Evolutionary conservation across 2,888 invertebrate genomes (phyloP).

Genomic region (Entomobrya multifasciata): DNA sequence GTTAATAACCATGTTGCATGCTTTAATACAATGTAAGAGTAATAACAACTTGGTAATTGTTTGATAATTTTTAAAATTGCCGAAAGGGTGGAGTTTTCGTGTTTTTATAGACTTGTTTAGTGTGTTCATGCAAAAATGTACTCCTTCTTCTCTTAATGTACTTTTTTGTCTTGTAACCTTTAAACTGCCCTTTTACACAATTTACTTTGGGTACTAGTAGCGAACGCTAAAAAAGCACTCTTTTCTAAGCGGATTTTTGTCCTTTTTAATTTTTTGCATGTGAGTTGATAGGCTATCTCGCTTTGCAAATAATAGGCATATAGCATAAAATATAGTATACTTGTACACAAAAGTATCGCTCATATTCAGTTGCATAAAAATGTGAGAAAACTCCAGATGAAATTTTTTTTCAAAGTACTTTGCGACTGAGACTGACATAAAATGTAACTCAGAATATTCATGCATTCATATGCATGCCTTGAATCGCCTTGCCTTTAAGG

Average conservation of each 20-base stretch:
- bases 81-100: constrained; percentile 37
- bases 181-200: not conserved
- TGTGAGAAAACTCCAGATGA: constrained; percentile 55
- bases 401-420: not conserved
- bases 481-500: not conserved
- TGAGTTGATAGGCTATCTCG: not conserved
- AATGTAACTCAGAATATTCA: not conserved
- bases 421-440: not conserved
- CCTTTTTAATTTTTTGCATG: constrained; percentile 46
- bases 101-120: constrained; percentile 28
- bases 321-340: too few relatives aligned
- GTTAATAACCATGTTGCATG: not conserved
- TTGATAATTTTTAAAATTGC: constrained; percentile 40
- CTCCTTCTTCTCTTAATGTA: too few relatives aligned
- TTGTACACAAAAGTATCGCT: too few relatives aligned
- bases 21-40: not conserved
- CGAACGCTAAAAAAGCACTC: not conserved
- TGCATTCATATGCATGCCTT: not conserved
- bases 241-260: constrained; percentile 36
- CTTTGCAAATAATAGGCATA: not conserved
- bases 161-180: too few relatives aligned
- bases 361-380: not conserved
- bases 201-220: too few relatives aligned
- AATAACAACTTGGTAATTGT: constrained; percentile 22
- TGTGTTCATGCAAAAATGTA: not conserved